These are phyloP conservation scores for Graphium colonna DNA, from an alignment of 2,888 invertebrate species.

Conservation along the genomic window DNA sequence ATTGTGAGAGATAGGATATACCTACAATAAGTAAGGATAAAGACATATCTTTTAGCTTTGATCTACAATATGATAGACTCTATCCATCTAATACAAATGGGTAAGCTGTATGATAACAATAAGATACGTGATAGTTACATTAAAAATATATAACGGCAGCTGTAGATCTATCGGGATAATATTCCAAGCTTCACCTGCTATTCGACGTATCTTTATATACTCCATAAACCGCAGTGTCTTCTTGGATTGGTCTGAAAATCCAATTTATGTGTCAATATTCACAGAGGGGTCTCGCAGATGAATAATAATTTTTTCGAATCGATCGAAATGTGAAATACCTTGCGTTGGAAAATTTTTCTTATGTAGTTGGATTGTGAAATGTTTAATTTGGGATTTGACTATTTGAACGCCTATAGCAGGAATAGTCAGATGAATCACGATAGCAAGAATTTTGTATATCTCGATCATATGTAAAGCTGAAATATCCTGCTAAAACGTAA, in stretches of 20 bases:
- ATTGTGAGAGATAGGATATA: too few species aligned
- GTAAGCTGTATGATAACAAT: conserved; percentile 11
- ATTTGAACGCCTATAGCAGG: conserved; percentile 7
- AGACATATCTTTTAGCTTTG: too few species aligned
- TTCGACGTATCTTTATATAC: conserved; percentile 2
- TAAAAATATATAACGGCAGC: not conserved
- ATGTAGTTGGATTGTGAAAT: not conserved
- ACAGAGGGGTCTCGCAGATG: too few species aligned
- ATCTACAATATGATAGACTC: too few species aligned
- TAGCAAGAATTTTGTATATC: not conserved
- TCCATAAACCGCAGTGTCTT: not conserved
- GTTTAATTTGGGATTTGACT: conserved; percentile 3
- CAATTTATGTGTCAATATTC: too few species aligned
- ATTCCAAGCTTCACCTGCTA: conserved; percentile 1
- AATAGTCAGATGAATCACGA: not conserved
- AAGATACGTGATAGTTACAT: conserved; percentile 6
- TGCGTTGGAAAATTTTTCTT: not conserved
- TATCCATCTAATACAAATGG: not conserved
- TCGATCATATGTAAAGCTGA: too few species aligned
- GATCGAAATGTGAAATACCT: too few species aligned
- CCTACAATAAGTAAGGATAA: too few species aligned
- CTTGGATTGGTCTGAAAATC: too few species aligned
- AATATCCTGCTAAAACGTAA: too few species aligned
- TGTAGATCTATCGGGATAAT: conserved; percentile 11
- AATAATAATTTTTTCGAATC: too few species aligned